Base-by-base conservation (phyloP, 2,888 invertebrate species). In the Hemistola chrysoprasaria region DNA sequence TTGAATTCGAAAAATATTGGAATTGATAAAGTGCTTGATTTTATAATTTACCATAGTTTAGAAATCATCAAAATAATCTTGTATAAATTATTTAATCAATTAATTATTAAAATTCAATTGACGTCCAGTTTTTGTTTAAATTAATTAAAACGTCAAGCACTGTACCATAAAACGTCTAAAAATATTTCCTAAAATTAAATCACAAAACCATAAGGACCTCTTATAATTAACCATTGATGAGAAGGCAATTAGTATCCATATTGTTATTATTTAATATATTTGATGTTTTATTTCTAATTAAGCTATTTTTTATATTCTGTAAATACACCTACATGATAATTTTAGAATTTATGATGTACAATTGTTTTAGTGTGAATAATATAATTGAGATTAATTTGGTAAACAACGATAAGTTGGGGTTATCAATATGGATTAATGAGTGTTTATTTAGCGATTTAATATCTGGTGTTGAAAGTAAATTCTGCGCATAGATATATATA, bases 211-310 rank as follows among this genome's bases (percentile, higher is more conserved):
- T 78, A 89, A 83, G 86, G 90, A 90, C 89, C 90, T 90, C 90
- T 88, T 89, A 87, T 87, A 85, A 84, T 78, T 87, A 87, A 88
- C 87, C 87, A 87, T 88, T 87, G 87, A 87, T 87, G 83, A 87
- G 87, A 88, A 85, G 86, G 86, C 86, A 80, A 85, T 85, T 87
- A 86, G 82, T 86, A 83, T 78, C 81, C 78, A 86, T 87, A 85
- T 86, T 88, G 86, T 88, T 88, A 87, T 87, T 83, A 85, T 88
- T 88, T 88, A 88, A 88, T 87, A 88, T 88, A 88, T 88, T 87
- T 84, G 82, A 86, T 78, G 84, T 87, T 87, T 88, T 87, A 86
- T 87, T 87, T 88, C 57, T 83, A 82, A 77, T 77, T 85, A 83
- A 84, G 84, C 79, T 80, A 80, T 81, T 76, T 40, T 53, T 79